Base-by-base conservation (phyloP, 64 coral and sea anemone genomes). In the Pachyseris speciosa region DNA sequence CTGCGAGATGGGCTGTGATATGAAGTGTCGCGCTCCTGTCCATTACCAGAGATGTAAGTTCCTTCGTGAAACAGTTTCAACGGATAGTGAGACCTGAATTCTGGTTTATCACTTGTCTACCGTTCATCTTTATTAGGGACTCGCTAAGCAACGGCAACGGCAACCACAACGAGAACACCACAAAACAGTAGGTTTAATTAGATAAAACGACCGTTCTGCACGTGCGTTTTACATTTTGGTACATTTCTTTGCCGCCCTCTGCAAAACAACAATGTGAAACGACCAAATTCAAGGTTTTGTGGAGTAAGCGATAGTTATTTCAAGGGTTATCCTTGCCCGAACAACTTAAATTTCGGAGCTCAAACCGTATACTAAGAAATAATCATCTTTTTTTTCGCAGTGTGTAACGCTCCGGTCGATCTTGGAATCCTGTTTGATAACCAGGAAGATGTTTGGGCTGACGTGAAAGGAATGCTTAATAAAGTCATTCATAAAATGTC, bases 341-440 rank as follows among this genome's bases (percentile, higher is more conserved):
- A 16, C 8, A 49, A 15, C 45, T 49, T 41, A n/a, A 20, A n/a
- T 8, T 42, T 38, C 22, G 37, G 13, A 22, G 69, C n/a, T n/a
- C n/a, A n/a, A n/a, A n/a, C n/a, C n/a, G n/a, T n/a, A n/a, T n/a
- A n/a, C n/a, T n/a, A 7, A 24, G 34, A 40, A 38, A 41, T 75
- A 22, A 9, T n/a, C 7, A 5, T 12, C 22, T 20, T 1, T 53
- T 51, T 36, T 15, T 10, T 55, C 58, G 5, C 50, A 79, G 75
- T 47, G 75, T 57, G 48, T 27, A 6, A 34, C 1, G 4, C 50
- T 20, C 75, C 75, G 22, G 48, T 79, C 19, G 75, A 79, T 79
- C 75, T 79, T 6, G 75, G 30, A 4, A 79, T 79, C 7, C 12
- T 79, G 30, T 37, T 79, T n/a, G 75, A 79, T 16, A 20, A 48